phyloP scores from a whole-genome alignment of 2,888 invertebrate genomes.

The Alcis repandata region DNA sequence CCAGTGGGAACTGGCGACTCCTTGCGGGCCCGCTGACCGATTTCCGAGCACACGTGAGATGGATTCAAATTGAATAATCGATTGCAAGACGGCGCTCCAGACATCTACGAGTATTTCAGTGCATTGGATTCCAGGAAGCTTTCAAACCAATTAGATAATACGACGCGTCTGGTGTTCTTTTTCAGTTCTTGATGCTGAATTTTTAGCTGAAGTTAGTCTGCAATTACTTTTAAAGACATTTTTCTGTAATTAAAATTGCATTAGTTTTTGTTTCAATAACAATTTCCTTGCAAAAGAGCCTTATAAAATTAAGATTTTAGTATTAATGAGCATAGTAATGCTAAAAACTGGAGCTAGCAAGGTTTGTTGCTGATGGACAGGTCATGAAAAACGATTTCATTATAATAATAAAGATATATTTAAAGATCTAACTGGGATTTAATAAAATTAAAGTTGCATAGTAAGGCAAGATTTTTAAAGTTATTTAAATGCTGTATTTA shows the following conservation, averaged over 20 bases:
- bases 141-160: conserved; percentile 43
- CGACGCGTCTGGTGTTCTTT: not conserved
- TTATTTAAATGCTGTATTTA: conserved; percentile 30
- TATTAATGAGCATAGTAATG: too few relatives aligned
- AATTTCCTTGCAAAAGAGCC: too few relatives aligned
- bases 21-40: conserved; percentile 70
- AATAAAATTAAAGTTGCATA: not conserved
- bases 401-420: too few relatives aligned
- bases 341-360: too few relatives aligned
- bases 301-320: too few relatives aligned
- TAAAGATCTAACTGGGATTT: too few relatives aligned
- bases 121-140: conserved; percentile 28
- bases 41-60: conserved; percentile 73
- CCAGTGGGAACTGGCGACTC: conserved; percentile 59
- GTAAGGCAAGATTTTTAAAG: not conserved
- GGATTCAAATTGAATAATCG: conserved; percentile 77
- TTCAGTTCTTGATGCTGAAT: not conserved
- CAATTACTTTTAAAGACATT: too few relatives aligned
- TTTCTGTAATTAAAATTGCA: too few relatives aligned
- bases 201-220: too few relatives aligned
- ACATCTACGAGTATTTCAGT: conserved; percentile 40
- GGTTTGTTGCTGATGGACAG: too few relatives aligned
- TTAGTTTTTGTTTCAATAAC: too few relatives aligned
- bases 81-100: conserved; percentile 61
- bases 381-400: too few relatives aligned